phyloP scores from a whole-genome alignment of 1,140 invertebrate genomes.

The Anthonomus grandis region DNA sequence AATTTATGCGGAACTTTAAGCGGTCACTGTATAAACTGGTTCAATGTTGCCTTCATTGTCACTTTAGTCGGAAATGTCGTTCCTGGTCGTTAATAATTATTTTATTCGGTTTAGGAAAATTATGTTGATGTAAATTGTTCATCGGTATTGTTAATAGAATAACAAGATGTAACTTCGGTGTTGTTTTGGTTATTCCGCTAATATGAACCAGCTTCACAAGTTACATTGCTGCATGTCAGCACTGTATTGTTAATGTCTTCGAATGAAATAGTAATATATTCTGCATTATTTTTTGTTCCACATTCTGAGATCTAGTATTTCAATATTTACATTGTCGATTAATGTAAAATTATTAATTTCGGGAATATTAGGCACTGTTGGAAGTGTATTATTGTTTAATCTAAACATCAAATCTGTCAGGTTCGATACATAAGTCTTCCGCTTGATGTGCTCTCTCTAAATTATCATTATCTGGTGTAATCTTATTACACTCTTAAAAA shows the following conservation, averaged over 20 bases:
- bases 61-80: too few relatives aligned
- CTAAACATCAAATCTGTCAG: background rate
- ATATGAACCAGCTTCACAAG: background rate
- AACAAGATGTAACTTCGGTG: too few relatives aligned
- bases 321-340: background rate
- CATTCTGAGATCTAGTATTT: background rate
- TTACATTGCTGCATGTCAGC: constrained; percentile 5
- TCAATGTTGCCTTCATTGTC: constrained; percentile 3
- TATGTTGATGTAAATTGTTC: background rate
- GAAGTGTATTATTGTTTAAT: background rate
- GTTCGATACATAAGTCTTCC: background rate
- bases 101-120: too few relatives aligned
- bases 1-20: too few relatives aligned
- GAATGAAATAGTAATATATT: background rate
- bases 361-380: background rate
- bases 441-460: background rate
- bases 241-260: background rate
- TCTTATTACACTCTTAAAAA: too few relatives aligned
- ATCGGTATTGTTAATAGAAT: too few relatives aligned
- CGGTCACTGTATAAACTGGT: too few relatives aligned
- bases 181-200: too few relatives aligned
- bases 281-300: background rate
- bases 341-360: background rate
- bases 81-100: too few relatives aligned
- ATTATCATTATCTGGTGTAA: background rate